Base-by-base conservation (phyloP, 2,113 vertebrate species). In the Sylvia atricapilla region DNA sequence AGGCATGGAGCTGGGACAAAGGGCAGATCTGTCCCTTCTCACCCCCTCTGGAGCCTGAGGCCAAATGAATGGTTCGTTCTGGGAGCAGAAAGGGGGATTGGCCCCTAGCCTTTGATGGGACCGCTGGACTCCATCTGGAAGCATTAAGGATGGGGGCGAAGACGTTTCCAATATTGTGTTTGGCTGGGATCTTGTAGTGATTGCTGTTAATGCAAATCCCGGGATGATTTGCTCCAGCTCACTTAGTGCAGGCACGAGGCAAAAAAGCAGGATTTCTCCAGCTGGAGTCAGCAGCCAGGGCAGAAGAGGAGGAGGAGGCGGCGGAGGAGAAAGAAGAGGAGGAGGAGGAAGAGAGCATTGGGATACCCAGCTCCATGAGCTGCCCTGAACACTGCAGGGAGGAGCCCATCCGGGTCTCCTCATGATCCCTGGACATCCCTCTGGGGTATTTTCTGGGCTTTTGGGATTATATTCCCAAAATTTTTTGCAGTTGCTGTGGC, bases 131-230 rank as follows among this genome's bases (percentile, higher is more conserved):
- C 75, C 95, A 95, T 94, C 94, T 95, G 94, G 94, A 96, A 96
- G 80, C 83, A 90, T 75, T 96, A 96, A 97, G 95, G 92, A 77
- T 1, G 11, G 75, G 78, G 87, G 86, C 80, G 79, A 68, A 84
- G 67, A 84, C 6, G 93, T 88, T 90, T 79, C 88, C 87, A 55
- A 64, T 93, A 93, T 95, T 92, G 94, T 93, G 88, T 27, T 96
- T 95, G 95, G 95, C 94, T 8, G 55, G 58, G 41, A 52, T 37
- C 92, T 88, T 93, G 95, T 92, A 93, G 95, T 78, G 81, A 97
- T 91, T 79, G 96, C 94, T 96, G 91, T 91, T 92, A 91, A 96
- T 96, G 96, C 93, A 96, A 94, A 94, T 97, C 93, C 95, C 49
- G 44, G 50, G 86, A 87, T 67, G 93, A 88, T 90, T 63, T 63